A percentile compares a stretch with the other conserved stretches of the same genome.
These are phyloP conservation scores for Drosophila leontia DNA, from an alignment of 1,140 invertebrate genomes.

Conservation along the genomic window DNA sequence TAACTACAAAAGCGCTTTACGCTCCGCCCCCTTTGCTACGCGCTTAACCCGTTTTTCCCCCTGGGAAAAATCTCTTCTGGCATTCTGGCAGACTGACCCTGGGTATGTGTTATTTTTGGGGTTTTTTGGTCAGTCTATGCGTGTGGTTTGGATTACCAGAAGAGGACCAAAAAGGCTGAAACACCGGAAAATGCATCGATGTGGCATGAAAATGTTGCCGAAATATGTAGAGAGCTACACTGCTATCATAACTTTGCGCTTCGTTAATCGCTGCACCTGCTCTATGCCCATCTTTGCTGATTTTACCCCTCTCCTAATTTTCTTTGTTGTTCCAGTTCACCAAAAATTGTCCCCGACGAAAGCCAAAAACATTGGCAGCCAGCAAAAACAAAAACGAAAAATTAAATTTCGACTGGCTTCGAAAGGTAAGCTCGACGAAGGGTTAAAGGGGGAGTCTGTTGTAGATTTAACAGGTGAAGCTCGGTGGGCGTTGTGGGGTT, in stretches of 20 bases:
- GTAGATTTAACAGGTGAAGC: not conserved
- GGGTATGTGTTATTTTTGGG: constrained; percentile 42
- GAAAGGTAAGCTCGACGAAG: no score
- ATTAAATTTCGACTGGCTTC: constrained; percentile 4
- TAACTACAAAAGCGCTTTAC: constrained; percentile 84
- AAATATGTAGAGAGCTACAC: constrained; percentile 35
- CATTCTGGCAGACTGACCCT: constrained; percentile 10
- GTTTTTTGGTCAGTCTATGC: constrained; percentile 38
- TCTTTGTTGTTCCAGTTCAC: constrained; percentile 37
- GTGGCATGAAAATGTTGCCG: constrained; percentile 33
- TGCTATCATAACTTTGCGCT: constrained; percentile 82
- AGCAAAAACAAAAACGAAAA: constrained; percentile 15
- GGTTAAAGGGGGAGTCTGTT: not conserved
- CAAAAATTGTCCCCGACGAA: constrained; percentile 33
- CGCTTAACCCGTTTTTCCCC: constrained; percentile 28
- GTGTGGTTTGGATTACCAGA: constrained; percentile 53
- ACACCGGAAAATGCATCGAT: constrained; percentile 12
- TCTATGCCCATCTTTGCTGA: constrained; percentile 14
- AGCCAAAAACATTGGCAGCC: constrained; percentile 29
- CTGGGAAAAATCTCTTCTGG: constrained; percentile 8
- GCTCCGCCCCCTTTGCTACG: constrained; percentile 34
- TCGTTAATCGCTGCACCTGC: constrained; percentile 79
- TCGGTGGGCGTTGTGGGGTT: constrained; percentile 3
- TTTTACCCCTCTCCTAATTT: constrained; percentile 31
- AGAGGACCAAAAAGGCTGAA: constrained; percentile 3